Base-by-base conservation (phyloP, 2,113 vertebrate species). In the Thymallus thymallus region DNA sequence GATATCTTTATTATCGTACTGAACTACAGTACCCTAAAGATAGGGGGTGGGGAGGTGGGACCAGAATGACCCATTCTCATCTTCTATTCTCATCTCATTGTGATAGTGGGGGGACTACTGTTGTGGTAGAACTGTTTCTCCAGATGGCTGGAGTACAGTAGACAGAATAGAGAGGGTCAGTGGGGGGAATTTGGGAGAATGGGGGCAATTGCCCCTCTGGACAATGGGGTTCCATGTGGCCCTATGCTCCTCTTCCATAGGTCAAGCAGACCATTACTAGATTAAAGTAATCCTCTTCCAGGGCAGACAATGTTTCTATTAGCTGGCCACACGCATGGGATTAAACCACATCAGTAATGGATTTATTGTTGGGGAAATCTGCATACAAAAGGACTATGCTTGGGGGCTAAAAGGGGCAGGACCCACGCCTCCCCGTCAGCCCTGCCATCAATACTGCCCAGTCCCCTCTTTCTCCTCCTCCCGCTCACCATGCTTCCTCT, bases 271-370 rank as follows among this genome's bases (percentile, higher is more conserved):
- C 87, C 88, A 87, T 93, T 88, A 80, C 87, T 87, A 92, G 91
- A 93, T 93, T 91, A 92, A 89, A 89, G 81, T 92, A 91, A 94
- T 92, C 90, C 90, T 89, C 91, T 91, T 93, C 92, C 82, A 76
- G 72, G 41, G 72, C 82, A 91, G 84, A 91, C 91, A 88, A 87
- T 90, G 89, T 86, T 81, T 86, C 90, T 88, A 90, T 92, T 92
- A 91, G 90, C 86, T 79, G 86, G 87, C 91, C 92, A 90, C 90
- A 90, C 86, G 85, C 81, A 78, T 80, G 41, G 79, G 88, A 85
- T 87, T 82, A 82, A 84, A 75, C 88, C 90, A 83, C 87, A 84
- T 89, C 82, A 82, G 82, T 90, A 85, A 88, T 80, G 81, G 91
- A 82, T 82, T 90, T 91, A 90, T 91, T 86, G 84, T 80, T 81